phyloP scores from a whole-genome alignment of 2,888 invertebrate species.

The Terebella lapidaria region DNA sequence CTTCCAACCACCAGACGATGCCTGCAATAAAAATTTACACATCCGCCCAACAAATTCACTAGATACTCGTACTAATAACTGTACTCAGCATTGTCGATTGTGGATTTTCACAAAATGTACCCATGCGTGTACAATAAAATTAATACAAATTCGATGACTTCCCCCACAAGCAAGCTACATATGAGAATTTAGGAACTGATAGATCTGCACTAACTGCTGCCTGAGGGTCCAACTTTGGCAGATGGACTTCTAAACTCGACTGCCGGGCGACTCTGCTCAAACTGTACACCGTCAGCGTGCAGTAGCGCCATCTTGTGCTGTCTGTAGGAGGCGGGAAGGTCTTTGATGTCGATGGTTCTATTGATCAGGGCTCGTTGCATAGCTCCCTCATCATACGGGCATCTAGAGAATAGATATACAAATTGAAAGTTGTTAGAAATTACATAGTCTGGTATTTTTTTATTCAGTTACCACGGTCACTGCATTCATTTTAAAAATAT shows the following conservation, averaged over 20 bases:
- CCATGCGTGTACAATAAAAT: no score
- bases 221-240: neutral
- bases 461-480: no score
- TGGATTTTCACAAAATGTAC: no score
- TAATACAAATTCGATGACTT: no score
- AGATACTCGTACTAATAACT: no score
- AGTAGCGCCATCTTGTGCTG: neutral
- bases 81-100: no score
- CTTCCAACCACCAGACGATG: neutral
- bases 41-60: no score
- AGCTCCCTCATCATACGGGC: neutral
- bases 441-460: no score
- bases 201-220: neutral
- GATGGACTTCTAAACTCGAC: neutral
- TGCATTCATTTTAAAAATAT: no score
- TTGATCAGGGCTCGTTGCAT: neutral
- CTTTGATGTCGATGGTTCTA: neutral
- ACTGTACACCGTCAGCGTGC: neutral
- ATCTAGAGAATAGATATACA: neutral
- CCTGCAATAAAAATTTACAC: neutral
- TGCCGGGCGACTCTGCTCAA: neutral
- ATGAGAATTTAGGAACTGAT: no score
- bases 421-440: no score
- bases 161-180: no score
- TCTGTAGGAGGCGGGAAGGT: neutral